These are phyloP conservation scores for Augochlora pura DNA, from an alignment of 1,140 invertebrate genomes.

Conservation along the genomic window DNA sequence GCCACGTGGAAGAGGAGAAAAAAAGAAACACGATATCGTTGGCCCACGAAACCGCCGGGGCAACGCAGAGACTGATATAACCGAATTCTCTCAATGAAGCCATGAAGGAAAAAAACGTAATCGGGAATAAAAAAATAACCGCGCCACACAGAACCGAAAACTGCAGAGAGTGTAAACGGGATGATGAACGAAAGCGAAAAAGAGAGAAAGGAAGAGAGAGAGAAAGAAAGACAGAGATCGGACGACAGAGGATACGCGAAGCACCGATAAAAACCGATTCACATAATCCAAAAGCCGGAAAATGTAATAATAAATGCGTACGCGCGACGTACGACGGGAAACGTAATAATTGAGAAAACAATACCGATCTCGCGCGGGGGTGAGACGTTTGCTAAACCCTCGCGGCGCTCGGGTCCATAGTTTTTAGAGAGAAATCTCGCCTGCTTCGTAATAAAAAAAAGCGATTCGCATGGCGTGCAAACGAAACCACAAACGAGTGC, in stretches of 20 bases:
- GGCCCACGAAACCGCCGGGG: conserved; percentile 59
- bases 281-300: conserved; percentile 6
- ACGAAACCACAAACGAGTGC: conserved; percentile 15
- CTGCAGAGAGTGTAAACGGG: conserved; percentile 31
- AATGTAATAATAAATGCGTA: conserved; percentile 1
- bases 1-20: conserved; percentile 59
- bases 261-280: conserved; percentile 21
- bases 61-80: conserved; percentile 55
- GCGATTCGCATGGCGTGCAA: conserved; percentile 58
- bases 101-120: conserved; percentile 30
- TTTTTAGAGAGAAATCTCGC: conserved; percentile 48
- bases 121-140: conserved; percentile 15
- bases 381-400: too few species aligned
- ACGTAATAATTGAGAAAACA: too few species aligned
- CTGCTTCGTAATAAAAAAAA: conserved; percentile 60
- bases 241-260: background rate
- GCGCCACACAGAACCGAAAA: conserved; percentile 17
- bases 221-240: conserved; percentile 34
- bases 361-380: too few species aligned
- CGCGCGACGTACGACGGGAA: background rate
- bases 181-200: conserved; percentile 1
- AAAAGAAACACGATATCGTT: conserved; percentile 61
- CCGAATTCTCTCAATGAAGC: conserved; percentile 38
- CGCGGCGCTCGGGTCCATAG: background rate
- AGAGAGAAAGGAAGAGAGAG: conserved; percentile 12